These are phyloP conservation scores for Hippocampus kuda DNA, from an alignment of 2,797 vertebrate genomes.

Conservation along the genomic window DNA sequence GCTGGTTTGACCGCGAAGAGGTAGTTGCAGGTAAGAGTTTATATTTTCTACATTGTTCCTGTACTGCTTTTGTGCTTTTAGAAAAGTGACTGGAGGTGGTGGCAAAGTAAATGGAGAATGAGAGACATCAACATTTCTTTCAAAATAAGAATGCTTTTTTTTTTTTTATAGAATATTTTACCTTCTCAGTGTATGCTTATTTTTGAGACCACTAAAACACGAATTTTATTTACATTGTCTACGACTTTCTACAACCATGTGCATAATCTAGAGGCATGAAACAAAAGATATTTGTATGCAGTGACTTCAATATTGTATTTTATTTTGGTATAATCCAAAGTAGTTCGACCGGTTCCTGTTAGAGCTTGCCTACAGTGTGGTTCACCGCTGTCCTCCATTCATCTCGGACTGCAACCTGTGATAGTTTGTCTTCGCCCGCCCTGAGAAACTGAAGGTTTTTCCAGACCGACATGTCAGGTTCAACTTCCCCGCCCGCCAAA, in stretches of 20 bases:
- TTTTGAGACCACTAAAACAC: not conserved
- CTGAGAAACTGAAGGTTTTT: slow-evolving; percentile 2
- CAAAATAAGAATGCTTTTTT: not conserved
- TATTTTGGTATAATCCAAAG: not conserved
- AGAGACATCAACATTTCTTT: not conserved
- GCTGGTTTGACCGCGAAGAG: too few relatives aligned
- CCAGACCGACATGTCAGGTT: slow-evolving; percentile 55
- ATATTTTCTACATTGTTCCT: too few relatives aligned
- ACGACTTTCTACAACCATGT: not conserved
- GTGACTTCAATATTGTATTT: not conserved
- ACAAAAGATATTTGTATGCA: too few relatives aligned
- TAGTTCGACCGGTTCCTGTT: not conserved
- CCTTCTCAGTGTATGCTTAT: not conserved
- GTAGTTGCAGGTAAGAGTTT: too few relatives aligned
- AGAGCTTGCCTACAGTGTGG: too few relatives aligned
- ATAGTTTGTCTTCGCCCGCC: not conserved
- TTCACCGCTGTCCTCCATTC: slow-evolving; percentile 13
- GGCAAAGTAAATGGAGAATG: not conserved
- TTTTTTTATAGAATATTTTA: not conserved
- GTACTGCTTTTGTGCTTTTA: too few relatives aligned
- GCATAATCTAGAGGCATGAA: not conserved
- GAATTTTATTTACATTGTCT: not conserved
- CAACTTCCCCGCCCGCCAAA: slow-evolving; percentile 51
- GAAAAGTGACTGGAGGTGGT: too few relatives aligned
- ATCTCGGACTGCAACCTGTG: not conserved